These are phyloP conservation scores for Vultur gryphus DNA, from an alignment of 2,797 vertebrate species.

Conservation along the genomic window DNA sequence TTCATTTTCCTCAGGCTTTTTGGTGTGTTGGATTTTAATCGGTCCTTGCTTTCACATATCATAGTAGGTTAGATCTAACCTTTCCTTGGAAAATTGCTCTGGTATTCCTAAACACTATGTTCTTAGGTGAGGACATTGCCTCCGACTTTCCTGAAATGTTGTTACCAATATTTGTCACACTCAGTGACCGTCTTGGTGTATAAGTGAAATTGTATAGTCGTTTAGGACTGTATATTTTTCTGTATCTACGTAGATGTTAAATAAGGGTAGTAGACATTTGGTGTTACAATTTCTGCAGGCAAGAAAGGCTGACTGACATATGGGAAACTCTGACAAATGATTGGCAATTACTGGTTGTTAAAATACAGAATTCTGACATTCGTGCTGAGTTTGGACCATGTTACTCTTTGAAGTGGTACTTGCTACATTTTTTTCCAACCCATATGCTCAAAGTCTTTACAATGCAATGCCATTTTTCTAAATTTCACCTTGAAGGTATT, in stretches of 20 bases:
- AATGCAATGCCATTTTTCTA: not conserved
- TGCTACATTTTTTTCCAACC: not conserved
- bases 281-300: not conserved
- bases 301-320: not conserved
- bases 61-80: not conserved
- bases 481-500: not conserved
- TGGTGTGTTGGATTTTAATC: slow-evolving; percentile 8
- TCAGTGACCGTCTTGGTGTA: not conserved
- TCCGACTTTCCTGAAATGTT: not conserved
- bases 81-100: slow-evolving; percentile 16
- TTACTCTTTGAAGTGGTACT: not conserved
- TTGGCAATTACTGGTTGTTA: not conserved
- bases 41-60: not conserved
- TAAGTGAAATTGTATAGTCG: not conserved
- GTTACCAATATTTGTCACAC: not conserved
- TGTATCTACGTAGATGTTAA: not conserved
- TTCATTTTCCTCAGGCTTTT: not conserved
- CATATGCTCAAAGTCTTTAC: not conserved
- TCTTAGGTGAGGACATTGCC: not conserved
- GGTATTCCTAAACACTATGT: not conserved
- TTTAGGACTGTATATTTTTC: not conserved
- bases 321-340: not conserved
- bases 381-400: not conserved
- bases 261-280: not conserved
- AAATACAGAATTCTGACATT: not conserved